Base-by-base conservation (phyloP, 2,888 invertebrate species). In the Sphaerophoria rueppellii region DNA sequence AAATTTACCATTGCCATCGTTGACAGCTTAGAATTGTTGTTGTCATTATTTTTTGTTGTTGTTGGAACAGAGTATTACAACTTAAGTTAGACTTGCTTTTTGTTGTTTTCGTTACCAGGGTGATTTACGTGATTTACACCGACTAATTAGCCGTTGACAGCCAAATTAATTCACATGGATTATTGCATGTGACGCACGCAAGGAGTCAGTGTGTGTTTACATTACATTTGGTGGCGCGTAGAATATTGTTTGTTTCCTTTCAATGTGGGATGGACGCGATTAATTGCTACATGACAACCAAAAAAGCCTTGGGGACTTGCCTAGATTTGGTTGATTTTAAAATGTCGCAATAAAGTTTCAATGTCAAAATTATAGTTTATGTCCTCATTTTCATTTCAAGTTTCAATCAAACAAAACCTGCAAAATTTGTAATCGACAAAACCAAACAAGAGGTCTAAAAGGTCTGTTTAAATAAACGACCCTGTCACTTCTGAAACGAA, bases 91-190 rank as follows among this genome's bases (percentile, higher is more conserved):
- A 55, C 72, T 70, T 79, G 73, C 67, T 60, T 76, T 80, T 57
- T 73, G 80, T 81, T 73, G 69, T n/a, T 12, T 35, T 24, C 5
- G 14, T 46, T 2, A 0, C n/a, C 63, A 54, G 60, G 71, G 75
- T 76, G 85, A 85, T 72, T 85, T 85, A 85, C 80, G 76, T 86
- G 85, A 86, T 82, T 86, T 86, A 86, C 81, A 82, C 77, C 77
- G 74, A 54, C 85, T 86, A 81, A 86, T 86, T 86, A 82, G 85
- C 82, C 74, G 85, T 71, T 86, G 85, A 86, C 85, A 82, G 74
- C 74, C 74, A 82, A 74, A 86, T 77, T 71, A 86, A 82, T 86
- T 86, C 81, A 63, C n/a, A 67, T 24, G 2, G 80, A 85, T 70
- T 79, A 74, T 79, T 16, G 61, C 61, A 54, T 82, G 69, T 78